These are phyloP conservation scores for Urechis unicinctus DNA, from an alignment of 2,888 invertebrate genomes.

Conservation along the genomic window DNA sequence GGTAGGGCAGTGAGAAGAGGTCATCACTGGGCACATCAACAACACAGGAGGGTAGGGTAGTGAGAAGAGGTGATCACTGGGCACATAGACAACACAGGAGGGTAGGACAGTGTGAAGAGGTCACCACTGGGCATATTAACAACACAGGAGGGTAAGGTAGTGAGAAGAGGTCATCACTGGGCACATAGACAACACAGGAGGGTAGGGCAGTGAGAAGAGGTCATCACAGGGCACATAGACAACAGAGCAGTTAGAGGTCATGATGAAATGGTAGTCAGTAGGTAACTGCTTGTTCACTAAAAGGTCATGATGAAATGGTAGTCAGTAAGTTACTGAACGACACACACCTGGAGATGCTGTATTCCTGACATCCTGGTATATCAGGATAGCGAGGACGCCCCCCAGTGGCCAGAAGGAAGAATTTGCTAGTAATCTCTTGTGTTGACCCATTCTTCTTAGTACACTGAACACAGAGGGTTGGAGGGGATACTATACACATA, in stretches of 20 bases:
- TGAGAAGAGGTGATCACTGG: constrained; percentile 58
- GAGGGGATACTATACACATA: neutral
- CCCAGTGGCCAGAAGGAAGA: constrained; percentile 55
- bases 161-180: too few relatives aligned
- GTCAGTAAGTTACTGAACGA: too few relatives aligned
- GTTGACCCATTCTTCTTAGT: constrained; percentile 45
- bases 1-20: constrained; percentile 54
- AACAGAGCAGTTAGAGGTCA: too few relatives aligned
- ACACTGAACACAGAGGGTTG: constrained; percentile 24
- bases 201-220: too few relatives aligned
- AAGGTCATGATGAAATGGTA: too few relatives aligned
- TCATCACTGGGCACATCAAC: constrained; percentile 55
- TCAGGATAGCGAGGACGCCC: constrained; percentile 55
- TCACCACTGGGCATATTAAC: too few relatives aligned
- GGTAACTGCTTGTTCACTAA: too few relatives aligned
- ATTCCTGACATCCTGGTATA: constrained; percentile 53
- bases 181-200: too few relatives aligned
- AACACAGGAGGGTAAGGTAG: too few relatives aligned
- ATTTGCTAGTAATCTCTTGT: constrained; percentile 49
- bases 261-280: too few relatives aligned
- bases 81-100: constrained; percentile 14
- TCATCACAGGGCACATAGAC: too few relatives aligned
- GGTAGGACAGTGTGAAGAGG: too few relatives aligned
- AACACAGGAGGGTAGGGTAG: constrained; percentile 52
- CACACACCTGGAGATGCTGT: constrained; percentile 54